These are phyloP conservation scores for Lycaon pictus DNA, from an alignment of 2,113 vertebrate genomes.

Conservation along the genomic window DNA sequence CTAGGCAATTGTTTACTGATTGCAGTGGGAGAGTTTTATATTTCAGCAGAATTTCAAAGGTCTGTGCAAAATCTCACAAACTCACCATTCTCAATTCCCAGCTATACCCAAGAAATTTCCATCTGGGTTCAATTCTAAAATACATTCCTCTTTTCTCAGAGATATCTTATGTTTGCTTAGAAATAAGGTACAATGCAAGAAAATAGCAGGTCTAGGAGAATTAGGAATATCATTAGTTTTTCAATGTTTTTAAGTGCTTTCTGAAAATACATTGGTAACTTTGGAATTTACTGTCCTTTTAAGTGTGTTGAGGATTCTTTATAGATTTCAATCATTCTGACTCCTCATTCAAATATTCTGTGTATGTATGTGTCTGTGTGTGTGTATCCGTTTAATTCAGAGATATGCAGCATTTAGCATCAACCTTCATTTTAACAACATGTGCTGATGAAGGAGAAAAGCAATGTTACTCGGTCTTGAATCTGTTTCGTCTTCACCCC, in stretches of 20 bases:
- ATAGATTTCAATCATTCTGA: neutral
- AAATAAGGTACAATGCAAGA: neutral
- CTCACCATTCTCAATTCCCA: neutral
- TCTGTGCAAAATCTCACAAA: neutral
- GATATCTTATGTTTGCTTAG: neutral
- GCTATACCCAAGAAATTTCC: neutral
- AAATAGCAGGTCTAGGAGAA: neutral
- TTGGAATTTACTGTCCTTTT: neutral
- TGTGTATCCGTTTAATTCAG: neutral
- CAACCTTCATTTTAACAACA: neutral
- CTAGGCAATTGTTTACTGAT: neutral
- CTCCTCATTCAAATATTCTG: neutral
- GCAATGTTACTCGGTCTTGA: conserved; percentile 18
- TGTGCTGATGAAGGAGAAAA: neutral
- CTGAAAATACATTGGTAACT: rapidly evolving
- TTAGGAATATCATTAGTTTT: neutral
- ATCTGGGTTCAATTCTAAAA: neutral
- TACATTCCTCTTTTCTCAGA: neutral
- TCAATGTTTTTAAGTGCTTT: neutral
- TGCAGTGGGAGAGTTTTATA: neutral
- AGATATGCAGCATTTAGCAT: neutral
- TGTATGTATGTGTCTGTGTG: neutral
- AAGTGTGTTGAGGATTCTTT: too few species aligned
- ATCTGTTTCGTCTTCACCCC: conserved; percentile 79
- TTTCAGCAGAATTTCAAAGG: conserved; percentile 3